Base-by-base conservation (phyloP, 2,113 vertebrate genomes). In the Xenotilapia flavipinnis region DNA sequence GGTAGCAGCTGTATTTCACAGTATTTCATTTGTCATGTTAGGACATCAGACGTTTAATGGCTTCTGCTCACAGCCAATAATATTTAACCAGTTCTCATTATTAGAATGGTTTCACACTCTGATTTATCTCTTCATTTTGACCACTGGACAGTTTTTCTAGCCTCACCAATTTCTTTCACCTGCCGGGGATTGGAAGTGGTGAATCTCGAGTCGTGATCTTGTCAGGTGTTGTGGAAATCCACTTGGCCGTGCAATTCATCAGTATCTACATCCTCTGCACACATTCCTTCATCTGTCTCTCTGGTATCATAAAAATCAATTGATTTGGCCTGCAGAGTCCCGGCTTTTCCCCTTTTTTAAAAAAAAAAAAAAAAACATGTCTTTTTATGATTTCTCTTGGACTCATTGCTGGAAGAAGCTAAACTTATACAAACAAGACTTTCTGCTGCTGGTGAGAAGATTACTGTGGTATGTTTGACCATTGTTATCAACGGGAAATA, bases 121-220 rank as follows among this genome's bases (percentile, higher is more conserved):
- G 94, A 96, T 96, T 95, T 95, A 96, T 95, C 86, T 92, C 91
- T 94, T 95, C 91, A 93, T 90, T 95, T 92, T 89, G 68, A 92
- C 84, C 81, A 31, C 23, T 89, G 89, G 85, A 86, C 90, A 81
- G 21, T 68, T 38, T 38, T 75, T 83, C 36, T 36, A 65, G 86
- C 89, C 68, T 83, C 84, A 55, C 85, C 90, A 92, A 92, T 94
- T 92, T 88, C 89, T 82, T 31, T 73, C 86, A 87, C 62, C 93
- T 75, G 49, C 70, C 13, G 88, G 90, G 86, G 82, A 93, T 91
- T 53, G 83, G 88, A 91, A 91, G 90, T 91, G 87, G 90, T 94
- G 93, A 93, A 92, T 92, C 92, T 90, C 26, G 53, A 92, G 91
- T 85, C 73, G 82, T 93, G 92, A 93, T 89, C 90, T 93, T 92